Evolutionary conservation across 2,888 invertebrate species (phyloP), one percentile per base, ranked within the genome.

Genomic region (Drosophila tanythrix): DNA sequence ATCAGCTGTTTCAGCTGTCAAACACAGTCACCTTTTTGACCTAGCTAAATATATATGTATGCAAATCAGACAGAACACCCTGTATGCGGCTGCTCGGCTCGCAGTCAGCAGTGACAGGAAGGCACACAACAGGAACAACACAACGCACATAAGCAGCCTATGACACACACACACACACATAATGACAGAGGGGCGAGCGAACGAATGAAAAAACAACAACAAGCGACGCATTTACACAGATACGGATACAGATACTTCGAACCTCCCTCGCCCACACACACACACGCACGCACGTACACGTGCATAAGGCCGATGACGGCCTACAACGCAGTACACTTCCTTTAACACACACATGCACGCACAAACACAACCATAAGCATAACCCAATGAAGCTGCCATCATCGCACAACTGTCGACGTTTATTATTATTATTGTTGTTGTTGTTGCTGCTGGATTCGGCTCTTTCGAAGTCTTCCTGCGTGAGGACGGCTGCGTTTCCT

Each of bases 221-320:
- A 66, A 56, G 79, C 74, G 68, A 88, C 87, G 73, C 87, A 86
- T 86, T 86, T 89, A 87, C 90, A 85, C 90, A 85, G 90, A 87
- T 89, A 86, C 90, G 90, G 90, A 89, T 85, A 87, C 89, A 90
- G 88, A 84, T 89, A 86, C 89, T 86, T 86, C 72, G 83, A 89
- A 77, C 89, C 82, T 83, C 89, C 87, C 88, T 80, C 90, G 79
- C 70, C 64, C 63, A 59, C 68, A 70, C 83, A 78, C 70, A 75
- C 72, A 59, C 33, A 53, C 15, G 15, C 13, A 25, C 15, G 25
- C 25, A 46, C 76, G 59, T 67, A 70, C 89, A 84, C 70, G 86
- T 87, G 83, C 77, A 76, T 61, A 53, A 85, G 65, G 75, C 80
- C 62, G 79, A 64, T 75, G 76, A 83, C 74, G 76, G 90, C 88